Base-by-base conservation (phyloP, 2,888 invertebrate species). In the Drosophila quinaria region DNA sequence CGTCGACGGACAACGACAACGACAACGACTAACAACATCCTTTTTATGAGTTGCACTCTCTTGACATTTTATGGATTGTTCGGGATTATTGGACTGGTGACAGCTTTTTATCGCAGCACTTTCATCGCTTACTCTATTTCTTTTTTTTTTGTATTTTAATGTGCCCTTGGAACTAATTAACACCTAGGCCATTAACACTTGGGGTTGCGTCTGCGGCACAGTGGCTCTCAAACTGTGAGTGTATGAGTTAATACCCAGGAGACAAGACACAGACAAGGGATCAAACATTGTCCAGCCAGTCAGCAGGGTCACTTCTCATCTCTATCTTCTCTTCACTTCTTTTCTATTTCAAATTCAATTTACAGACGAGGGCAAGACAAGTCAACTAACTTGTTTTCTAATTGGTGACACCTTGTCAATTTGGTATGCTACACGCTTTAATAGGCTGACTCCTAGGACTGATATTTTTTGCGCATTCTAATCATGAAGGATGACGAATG, bases 401-500 rank as follows among this genome's bases (percentile, higher is more conserved):
- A 91, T 91, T 91, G 91, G 90, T 89, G 90, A 91, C 90, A 91
- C 91, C 90, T 90, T 77, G 81, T 88, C 89, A 79, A 90, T 89
- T 89, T 74, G 84, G 74, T 74, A 90, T 78, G 88, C 83, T 75
- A 70, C 72, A 87, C 88, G 85, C 83, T 85, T 88, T 88, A 82
- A 89, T 67, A 82, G 71, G 71, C 74, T 47, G 70, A 73, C 87
- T 89, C 78, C 87, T 88, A 80, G 84, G 52, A n/a, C 29, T 47
- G 4, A 19, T 25, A 35, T 44, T 47, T 67, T 77, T 70, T 77
- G 63, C 62, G 60, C 73, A 70, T 86, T 76, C 65, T 70, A 79
- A 79, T 79, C 79, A 79, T 76, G 68, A 65, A 73, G 76, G 51
- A 80, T 80, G 73, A 80, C 77, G 77, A 77, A 77, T 74, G 46